Conservation (phyloP, 2,113 vertebrate genomes). For the Prinia subflava region DNA sequence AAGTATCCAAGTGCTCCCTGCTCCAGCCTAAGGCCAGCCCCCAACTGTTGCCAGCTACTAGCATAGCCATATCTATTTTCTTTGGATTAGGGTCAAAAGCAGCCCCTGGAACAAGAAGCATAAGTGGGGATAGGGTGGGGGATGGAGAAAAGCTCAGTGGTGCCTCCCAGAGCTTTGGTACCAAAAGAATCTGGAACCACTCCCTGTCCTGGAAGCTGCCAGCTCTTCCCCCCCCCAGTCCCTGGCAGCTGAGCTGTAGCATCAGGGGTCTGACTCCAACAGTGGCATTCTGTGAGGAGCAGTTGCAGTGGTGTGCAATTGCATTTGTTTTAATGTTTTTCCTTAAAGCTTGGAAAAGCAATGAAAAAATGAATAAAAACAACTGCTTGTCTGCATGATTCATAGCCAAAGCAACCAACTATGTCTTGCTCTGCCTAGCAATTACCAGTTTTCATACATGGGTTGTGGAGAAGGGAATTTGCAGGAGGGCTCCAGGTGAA, state of each 20-base stretch:
- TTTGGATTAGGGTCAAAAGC: neutral
- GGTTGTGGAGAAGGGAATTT: neutral
- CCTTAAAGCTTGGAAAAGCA: neutral
- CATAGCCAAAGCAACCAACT: neutral
- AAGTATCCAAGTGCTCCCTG: neutral
- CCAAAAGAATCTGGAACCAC: neutral
- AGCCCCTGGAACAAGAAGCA: neutral
- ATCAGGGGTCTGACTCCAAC: accelerated
- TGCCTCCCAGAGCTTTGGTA: neutral
- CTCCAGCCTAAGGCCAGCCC: neutral
- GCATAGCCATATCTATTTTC: neutral
- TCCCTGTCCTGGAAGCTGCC: neutral
- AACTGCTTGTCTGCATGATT: neutral
- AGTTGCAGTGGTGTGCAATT: neutral
- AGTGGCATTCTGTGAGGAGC: neutral
- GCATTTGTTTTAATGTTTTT: neutral
- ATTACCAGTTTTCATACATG: neutral
- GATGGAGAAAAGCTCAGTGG: neutral
- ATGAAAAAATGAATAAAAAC: neutral
- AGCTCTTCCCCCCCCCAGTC: neutral
- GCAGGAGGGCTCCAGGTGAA: neutral
- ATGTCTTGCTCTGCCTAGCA: neutral
- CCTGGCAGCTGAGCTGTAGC: neutral
- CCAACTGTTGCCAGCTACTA: neutral
- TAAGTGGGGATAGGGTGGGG: neutral